Evolutionary conservation across 2,888 invertebrate species (phyloP).

Genomic region (Mycalesis mineus): DNA sequence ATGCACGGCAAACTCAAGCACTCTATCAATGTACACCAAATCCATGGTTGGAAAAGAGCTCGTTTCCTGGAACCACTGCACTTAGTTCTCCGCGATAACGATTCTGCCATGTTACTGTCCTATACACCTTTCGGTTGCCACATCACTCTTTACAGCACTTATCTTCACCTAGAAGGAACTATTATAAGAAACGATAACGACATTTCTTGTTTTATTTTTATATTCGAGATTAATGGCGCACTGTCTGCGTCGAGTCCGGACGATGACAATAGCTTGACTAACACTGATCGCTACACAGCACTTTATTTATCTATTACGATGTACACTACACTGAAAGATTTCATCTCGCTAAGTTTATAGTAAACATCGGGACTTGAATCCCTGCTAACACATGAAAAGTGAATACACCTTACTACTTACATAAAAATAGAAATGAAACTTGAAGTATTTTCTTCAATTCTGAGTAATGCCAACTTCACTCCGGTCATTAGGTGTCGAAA

Average conservation of each 20-base stretch:
- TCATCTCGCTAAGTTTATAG: conserved; percentile 29
- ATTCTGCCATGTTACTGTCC: conserved; percentile 48
- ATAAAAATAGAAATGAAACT: conserved; percentile 60
- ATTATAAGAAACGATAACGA: conserved; percentile 46
- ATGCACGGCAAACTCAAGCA: conserved; percentile 59
- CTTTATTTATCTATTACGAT: conserved; percentile 46
- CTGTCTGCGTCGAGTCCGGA: conserved; percentile 47
- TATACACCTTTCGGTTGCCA: conserved; percentile 43
- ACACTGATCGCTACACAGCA: conserved; percentile 37
- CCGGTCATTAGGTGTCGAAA: conserved; percentile 16
- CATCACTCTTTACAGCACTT: conserved; percentile 56
- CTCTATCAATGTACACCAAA: conserved; percentile 58
- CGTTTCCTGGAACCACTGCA: conserved; percentile 50
- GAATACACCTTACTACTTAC: conserved; percentile 61
- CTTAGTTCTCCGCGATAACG: conserved; percentile 48
- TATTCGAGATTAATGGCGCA: conserved; percentile 66
- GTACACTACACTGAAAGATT: conserved; percentile 35
- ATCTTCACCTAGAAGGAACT: conserved; percentile 38
- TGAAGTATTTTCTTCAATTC: conserved; percentile 43
- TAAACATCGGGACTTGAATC: conserved; percentile 36
- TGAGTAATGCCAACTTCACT: conserved; percentile 67
- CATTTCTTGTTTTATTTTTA: conserved; percentile 56
- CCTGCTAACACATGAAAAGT: conserved; percentile 45
- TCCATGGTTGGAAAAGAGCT: conserved; percentile 54
- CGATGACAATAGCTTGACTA: conserved; percentile 66